Conservation (phyloP, 92 coral and sea anemone genomes). For the Epizoanthus stellaris region DNA sequence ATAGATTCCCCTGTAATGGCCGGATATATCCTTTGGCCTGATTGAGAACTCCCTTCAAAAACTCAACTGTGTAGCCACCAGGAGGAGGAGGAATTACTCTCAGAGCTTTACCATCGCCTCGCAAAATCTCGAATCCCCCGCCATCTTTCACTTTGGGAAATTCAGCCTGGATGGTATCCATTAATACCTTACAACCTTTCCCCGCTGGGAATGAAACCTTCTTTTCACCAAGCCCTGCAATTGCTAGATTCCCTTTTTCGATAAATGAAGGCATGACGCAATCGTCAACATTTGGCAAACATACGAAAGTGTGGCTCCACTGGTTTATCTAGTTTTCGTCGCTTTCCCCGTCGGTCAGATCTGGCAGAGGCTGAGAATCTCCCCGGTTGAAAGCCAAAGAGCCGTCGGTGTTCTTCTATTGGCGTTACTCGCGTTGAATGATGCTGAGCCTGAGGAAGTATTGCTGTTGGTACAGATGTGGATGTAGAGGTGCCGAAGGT, state of each 20-base stretch:
- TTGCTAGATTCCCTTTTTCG: conserved; percentile 32
- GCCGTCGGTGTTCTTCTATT: conserved; percentile 20
- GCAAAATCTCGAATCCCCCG: conserved; percentile 34
- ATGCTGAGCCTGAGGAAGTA: no score
- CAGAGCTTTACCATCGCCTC: conserved; percentile 16
- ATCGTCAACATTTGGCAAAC: not conserved
- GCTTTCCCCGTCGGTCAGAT: not conserved
- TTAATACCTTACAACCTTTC: conserved; percentile 14
- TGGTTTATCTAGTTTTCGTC: not conserved
- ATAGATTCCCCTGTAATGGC: conserved; percentile 7
- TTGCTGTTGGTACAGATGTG: no score
- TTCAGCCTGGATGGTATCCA: conserved; percentile 14
- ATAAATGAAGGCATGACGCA: conserved; percentile 11
- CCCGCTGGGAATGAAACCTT: conserved; percentile 17
- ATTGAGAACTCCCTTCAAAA: conserved; percentile 4
- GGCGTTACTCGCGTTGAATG: not conserved
- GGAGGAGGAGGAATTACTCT: conserved; percentile 32
- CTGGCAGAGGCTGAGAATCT: not conserved
- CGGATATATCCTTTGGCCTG: conserved; percentile 14
- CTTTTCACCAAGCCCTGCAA: conserved; percentile 36
- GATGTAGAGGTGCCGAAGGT: no score
- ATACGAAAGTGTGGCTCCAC: no score
- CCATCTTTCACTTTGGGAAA: conserved; percentile 25
- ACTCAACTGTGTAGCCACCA: conserved; percentile 34
- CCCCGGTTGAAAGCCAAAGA: conserved; percentile 14